Evolutionary conservation across 2,888 invertebrate genomes (phyloP).

Genomic region (Mythimna impura): DNA sequence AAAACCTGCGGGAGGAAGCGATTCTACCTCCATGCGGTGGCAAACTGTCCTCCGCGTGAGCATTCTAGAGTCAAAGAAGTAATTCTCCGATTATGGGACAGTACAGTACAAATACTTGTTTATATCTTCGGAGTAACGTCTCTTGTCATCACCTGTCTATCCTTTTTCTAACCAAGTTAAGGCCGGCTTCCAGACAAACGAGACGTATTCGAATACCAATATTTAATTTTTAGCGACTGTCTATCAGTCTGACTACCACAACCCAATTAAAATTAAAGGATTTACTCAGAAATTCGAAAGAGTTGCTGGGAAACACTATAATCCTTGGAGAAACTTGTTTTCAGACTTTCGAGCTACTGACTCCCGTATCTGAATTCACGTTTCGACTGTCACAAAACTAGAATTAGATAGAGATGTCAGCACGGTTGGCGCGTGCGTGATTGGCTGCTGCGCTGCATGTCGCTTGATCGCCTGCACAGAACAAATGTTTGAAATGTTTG

Average conservation of each 20-base stretch:
- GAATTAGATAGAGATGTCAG: no score
- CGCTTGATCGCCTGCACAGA: no score
- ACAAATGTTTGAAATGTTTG: no score
- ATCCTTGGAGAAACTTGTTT: no score
- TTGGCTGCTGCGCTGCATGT: no score
- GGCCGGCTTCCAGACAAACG: background rate
- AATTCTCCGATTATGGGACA: background rate
- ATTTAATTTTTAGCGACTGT: background rate
- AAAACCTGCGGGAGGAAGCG: no score
- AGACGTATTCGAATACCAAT: background rate
- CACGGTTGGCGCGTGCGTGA: no score
- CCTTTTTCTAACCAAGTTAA: background rate
- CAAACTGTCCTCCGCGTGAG: no score
- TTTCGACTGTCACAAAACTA: no score
- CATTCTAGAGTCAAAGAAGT: no score
- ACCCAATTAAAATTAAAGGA: background rate
- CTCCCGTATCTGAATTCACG: background rate
- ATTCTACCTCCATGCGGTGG: no score
- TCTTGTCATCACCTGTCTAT: background rate
- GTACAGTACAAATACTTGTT: background rate
- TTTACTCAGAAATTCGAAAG: no score
- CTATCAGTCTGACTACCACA: background rate
- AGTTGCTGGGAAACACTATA: background rate
- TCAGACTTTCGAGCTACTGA: background rate
- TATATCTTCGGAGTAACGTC: background rate